Base-by-base conservation (phyloP, 2,113 vertebrate genomes). In the Terrapene triunguis region DNA sequence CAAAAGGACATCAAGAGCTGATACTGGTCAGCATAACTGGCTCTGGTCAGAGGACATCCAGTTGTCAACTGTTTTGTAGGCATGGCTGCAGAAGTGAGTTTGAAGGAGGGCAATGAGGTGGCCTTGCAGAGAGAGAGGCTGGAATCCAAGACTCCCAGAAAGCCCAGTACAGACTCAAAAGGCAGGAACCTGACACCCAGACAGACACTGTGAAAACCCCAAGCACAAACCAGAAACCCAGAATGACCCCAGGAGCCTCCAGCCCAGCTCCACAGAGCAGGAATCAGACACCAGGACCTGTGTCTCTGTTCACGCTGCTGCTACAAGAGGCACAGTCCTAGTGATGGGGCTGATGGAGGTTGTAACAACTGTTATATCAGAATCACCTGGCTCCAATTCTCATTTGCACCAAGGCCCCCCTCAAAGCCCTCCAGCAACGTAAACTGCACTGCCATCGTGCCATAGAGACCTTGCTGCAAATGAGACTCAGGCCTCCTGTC, bases 71-170 rank as follows among this genome's bases (percentile, higher is more conserved):
- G 17, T 19, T 72, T 5, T 21, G 17, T 22, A 72, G n/a, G 65
- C 65, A 5, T 10, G 8, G n/a, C 65, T 72, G n/a, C 65, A 21
- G n/a, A 69, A 69, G 16, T 12, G n/a, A 74, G 69, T 24, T 1
- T 29, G 19, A 42, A 72, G n/a, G 24, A 1, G 14, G 85, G 11
- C 32, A 0, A 12, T 0, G 17, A 44, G n/a, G 38, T 35, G 79
- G 59, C 72, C 55, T 82, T 78, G 48, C 27, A 11, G 21, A 32
- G 48, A 10, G 11, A 80, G 9, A 69, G 83, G 48, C 0, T 8
- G 85, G 5, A 69, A 14, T 0, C 1, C 17, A 4, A 2, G 0
- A 19, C 79, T 35, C 14, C 6, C 29, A 51, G 0, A 69, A 69
- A 62, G 42, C 3, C 14, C 72, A 35, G 5, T 0, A 4, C 38